These are phyloP conservation scores for Leptobrachium leishanense DNA, from an alignment of 2,113 vertebrate genomes.

Conservation along the genomic window DNA sequence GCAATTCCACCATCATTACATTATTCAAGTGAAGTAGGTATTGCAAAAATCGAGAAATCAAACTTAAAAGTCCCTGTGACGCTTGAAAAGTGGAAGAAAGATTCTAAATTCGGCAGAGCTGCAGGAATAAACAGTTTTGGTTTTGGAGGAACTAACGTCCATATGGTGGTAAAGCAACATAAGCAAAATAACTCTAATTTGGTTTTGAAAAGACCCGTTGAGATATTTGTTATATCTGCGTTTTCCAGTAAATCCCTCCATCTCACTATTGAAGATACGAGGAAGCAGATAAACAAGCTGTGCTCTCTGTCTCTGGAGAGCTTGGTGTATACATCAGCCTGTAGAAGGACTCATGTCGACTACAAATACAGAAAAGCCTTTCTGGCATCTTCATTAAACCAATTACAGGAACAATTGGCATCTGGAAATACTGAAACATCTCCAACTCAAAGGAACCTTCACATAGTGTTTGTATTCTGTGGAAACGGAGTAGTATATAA, in stretches of 20 bases:
- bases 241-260: constrained; percentile 70
- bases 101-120: constrained; percentile 59
- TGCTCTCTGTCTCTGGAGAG: constrained; percentile 64
- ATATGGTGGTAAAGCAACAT: constrained; percentile 72
- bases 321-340: constrained; percentile 79
- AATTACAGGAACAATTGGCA: constrained; percentile 68
- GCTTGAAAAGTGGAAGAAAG: constrained; percentile 71
- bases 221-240: constrained; percentile 76
- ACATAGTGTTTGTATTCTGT: constrained; percentile 81
- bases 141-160: constrained; percentile 85
- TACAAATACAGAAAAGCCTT: constrained; percentile 77
- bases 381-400: constrained; percentile 63
- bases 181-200: constrained; percentile 50
- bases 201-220: constrained; percentile 54
- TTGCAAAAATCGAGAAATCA: constrained; percentile 67
- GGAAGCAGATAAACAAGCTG: constrained; percentile 60
- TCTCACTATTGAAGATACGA: constrained; percentile 63
- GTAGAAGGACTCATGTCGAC: constrained; percentile 76
- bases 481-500: constrained; percentile 72
- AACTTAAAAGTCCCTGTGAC: constrained; percentile 68
- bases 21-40: constrained; percentile 71
- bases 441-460: constrained; percentile 46
- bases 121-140: constrained; percentile 86
- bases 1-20: constrained; percentile 81
- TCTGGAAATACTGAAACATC: constrained; percentile 17